phyloP scores from a whole-genome alignment of 2,113 vertebrate genomes.

The Tachysurus vachellii region DNA sequence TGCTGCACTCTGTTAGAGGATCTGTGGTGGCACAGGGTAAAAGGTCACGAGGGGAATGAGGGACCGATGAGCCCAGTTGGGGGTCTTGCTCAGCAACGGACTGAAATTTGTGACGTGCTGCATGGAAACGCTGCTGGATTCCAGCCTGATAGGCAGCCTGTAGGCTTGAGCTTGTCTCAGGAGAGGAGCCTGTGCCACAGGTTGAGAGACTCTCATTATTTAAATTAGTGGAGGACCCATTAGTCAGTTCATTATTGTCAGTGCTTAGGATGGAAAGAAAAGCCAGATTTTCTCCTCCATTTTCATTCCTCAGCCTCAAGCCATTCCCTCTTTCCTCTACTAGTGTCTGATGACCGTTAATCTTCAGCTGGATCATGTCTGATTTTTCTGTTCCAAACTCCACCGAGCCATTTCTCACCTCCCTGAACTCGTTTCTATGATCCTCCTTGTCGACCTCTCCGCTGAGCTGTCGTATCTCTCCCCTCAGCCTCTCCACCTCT shows the following conservation, averaged over 20 bases:
- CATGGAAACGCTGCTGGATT: constrained; percentile 94
- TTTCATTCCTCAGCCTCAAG: constrained; percentile 64
- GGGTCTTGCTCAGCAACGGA: constrained; percentile 72
- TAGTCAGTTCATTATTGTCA: constrained; percentile 47
- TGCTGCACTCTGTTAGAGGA: constrained; percentile 73
- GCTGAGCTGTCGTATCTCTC: constrained; percentile 57
- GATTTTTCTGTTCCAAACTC: constrained; percentile 36
- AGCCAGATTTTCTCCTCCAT: constrained; percentile 66
- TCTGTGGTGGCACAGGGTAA: constrained; percentile 69
- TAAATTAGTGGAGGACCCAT: constrained; percentile 36
- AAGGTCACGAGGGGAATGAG: constrained; percentile 72
- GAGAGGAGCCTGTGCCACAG: constrained; percentile 65
- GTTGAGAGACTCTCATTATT: constrained; percentile 63
- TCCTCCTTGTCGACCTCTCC: constrained; percentile 23
- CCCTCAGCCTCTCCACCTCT: constrained; percentile 82
- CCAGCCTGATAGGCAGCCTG: constrained; percentile 94
- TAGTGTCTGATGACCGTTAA: constrained; percentile 74
- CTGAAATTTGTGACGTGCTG: constrained; percentile 92
- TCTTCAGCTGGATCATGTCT: constrained; percentile 61
- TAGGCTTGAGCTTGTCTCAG: constrained; percentile 61
- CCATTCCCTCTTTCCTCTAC: constrained; percentile 58
- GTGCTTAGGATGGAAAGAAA: constrained; percentile 55
- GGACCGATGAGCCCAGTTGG: constrained; percentile 67
- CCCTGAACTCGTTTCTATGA: not conserved
- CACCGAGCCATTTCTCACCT: not conserved